Base-by-base conservation (phyloP, 1,140 invertebrate species). In the Leptinotarsa texana region DNA sequence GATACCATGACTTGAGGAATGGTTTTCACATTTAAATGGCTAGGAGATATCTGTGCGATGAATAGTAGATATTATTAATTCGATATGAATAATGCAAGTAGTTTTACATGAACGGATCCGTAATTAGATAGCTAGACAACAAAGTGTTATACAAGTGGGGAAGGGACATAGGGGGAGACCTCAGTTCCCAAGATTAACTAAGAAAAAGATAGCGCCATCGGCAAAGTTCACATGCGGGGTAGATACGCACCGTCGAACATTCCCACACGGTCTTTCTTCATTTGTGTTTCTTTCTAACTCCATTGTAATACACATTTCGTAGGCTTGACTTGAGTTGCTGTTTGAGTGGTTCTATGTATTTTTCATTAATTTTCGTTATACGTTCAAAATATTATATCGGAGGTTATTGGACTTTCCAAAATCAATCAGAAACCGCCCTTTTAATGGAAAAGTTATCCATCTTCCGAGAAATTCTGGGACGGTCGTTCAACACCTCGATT, bases 241-340 rank as follows among this genome's bases (percentile, higher is more conserved):
- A 62, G 61, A 17, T 62, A 62, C 61, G 75, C 78, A 75, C 75
- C 75, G 76, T 65, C 74, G 75, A 73, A 77, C 77, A 62, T 66
- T 70, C 69, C 69, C 71, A 42, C 70, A 70, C 48, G 61, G 63
- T 18, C 63, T 65, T 1, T 33, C 21, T 33, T 65, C 63, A 6
- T 65, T 62, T 62, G 33, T 42, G 33, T 42, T 57, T 57, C n/a
- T 57, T 57, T 4, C 51, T 18, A 18, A 18, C 6, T 57, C 51
- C n/a, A 57, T 18, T 18, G 5, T 15, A 13, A 57, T 42, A 42
- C 15, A 57, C 51, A 17, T 57, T 57, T 57, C n/a, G 51, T 57
- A 18, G 51, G 51, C 15, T 17, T 57, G 51, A 57, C 4, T 57
- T 57, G 17, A 57, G 17, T 57, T 57, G 51, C 3, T 57, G 51